A percentile compares a stretch with the other conserved stretches of the same genome.
These are phyloP conservation scores for Pachyuromys duprasi DNA, from an alignment of 2,797 vertebrate genomes.

Conservation along the genomic window DNA sequence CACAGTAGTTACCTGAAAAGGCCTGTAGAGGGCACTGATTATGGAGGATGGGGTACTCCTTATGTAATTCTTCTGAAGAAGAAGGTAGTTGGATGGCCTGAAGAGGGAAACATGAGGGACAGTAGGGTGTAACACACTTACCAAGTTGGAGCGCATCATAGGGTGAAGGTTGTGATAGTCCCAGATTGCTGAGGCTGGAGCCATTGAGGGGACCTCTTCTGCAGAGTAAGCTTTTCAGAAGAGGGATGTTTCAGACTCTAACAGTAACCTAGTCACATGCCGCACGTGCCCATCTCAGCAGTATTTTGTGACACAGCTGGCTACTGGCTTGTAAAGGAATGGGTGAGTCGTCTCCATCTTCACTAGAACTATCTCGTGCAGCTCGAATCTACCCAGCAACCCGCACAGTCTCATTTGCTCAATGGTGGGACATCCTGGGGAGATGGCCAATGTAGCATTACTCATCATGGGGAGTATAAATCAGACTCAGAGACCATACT, in stretches of 20 bases:
- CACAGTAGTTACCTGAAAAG: neutral
- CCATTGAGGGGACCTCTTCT: neutral
- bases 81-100: neutral
- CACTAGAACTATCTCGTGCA: neutral
- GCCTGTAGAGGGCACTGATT: neutral
- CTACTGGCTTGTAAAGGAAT: neutral
- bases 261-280: neutral
- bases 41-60: neutral
- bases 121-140: neutral
- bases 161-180: neutral
- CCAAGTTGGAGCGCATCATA: neutral
- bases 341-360: neutral
- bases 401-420: neutral
- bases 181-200: neutral
- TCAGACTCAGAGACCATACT: neutral
- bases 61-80: neutral
- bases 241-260: neutral
- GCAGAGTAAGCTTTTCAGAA: neutral
- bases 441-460: neutral
- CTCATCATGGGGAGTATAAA: neutral
- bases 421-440: neutral
- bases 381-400: neutral
- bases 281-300: neutral
- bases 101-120: neutral
- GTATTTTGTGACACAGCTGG: neutral